Evolutionary conservation across 2,888 invertebrate genomes (phyloP).

Genomic region (Zele albiditarsus): DNA sequence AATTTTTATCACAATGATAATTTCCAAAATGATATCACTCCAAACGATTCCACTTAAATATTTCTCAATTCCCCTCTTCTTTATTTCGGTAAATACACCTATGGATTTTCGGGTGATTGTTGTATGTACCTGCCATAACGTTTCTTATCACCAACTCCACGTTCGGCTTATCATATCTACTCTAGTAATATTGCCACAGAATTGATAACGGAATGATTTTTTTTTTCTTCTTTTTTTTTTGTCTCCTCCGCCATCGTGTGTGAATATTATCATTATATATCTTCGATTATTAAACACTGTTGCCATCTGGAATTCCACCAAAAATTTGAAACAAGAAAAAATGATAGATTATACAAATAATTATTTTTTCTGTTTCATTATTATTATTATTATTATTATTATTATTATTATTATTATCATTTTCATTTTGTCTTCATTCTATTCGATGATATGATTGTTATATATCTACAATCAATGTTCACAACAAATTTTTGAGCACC

Average conservation of each 20-base stretch:
- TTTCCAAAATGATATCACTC: slow-evolving; percentile 24
- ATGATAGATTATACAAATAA: too few relatives aligned
- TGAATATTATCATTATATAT: neutral
- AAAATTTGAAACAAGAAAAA: too few relatives aligned
- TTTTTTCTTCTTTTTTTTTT: neutral
- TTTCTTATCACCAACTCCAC: slow-evolving; percentile 19
- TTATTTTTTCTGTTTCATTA: too few relatives aligned
- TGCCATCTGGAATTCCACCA: too few relatives aligned
- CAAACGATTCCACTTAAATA: neutral
- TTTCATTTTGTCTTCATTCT: too few relatives aligned
- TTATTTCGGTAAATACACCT: slow-evolving; percentile 39
- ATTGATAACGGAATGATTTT: slow-evolving; percentile 37
- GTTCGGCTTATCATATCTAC: slow-evolving; percentile 39
- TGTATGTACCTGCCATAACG: slow-evolving; percentile 27
- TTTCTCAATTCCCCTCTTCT: slow-evolving; percentile 24
- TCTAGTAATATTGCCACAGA: slow-evolving; percentile 22
- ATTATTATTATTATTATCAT: too few relatives aligned
- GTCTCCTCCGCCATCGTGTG: neutral
- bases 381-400: too few relatives aligned
- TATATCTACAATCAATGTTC: too few relatives aligned
- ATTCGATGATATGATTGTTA: too few relatives aligned
- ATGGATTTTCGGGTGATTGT: slow-evolving; percentile 43
- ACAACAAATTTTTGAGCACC: too few relatives aligned
- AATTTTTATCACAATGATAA: slow-evolving; percentile 30
- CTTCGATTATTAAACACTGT: too few relatives aligned